These are phyloP conservation scores for Dascillus cervinus DNA, from an alignment of 2,888 invertebrate genomes.

Conservation along the genomic window DNA sequence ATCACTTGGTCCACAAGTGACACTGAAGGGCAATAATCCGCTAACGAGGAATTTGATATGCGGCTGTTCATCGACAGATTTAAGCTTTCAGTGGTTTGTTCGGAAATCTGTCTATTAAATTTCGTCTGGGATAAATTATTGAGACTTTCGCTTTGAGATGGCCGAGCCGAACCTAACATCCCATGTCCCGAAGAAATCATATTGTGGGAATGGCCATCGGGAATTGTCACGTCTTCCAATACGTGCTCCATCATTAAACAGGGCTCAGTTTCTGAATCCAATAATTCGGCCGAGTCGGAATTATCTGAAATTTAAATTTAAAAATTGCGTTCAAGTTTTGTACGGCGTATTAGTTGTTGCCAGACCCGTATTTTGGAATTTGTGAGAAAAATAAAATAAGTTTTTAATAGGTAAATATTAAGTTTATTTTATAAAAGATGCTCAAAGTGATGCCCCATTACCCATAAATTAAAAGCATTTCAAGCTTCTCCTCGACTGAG, in stretches of 20 bases:
- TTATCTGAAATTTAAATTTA: conserved; percentile 47
- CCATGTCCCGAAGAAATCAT: conserved; percentile 57
- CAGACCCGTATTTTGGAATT: too few species aligned
- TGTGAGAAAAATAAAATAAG: too few species aligned
- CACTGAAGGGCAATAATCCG: conserved; percentile 50
- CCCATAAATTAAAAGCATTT: too few species aligned
- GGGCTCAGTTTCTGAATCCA: conserved; percentile 78
- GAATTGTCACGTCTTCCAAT: conserved; percentile 56
- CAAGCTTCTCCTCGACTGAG: too few species aligned
- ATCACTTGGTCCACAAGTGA: conserved; percentile 66
- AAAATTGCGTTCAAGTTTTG: neutral
- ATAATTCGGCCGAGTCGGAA: conserved; percentile 65
- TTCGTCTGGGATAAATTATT: conserved; percentile 74
- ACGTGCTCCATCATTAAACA: conserved; percentile 76
- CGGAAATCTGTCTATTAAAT: conserved; percentile 53
- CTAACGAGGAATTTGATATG: conserved; percentile 32
- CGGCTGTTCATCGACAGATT: conserved; percentile 33
- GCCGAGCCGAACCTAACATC: conserved; percentile 37
- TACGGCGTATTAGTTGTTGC: neutral
- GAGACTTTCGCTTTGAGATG: conserved; percentile 54
- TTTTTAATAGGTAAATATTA: too few species aligned
- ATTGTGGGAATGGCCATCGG: conserved; percentile 59
- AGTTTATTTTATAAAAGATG: too few species aligned
- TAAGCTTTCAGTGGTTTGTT: conserved; percentile 31
- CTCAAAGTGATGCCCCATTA: too few species aligned